These are phyloP conservation scores for Stenodera caucasica DNA, from an alignment of 2,888 invertebrate genomes.

Conservation along the genomic window DNA sequence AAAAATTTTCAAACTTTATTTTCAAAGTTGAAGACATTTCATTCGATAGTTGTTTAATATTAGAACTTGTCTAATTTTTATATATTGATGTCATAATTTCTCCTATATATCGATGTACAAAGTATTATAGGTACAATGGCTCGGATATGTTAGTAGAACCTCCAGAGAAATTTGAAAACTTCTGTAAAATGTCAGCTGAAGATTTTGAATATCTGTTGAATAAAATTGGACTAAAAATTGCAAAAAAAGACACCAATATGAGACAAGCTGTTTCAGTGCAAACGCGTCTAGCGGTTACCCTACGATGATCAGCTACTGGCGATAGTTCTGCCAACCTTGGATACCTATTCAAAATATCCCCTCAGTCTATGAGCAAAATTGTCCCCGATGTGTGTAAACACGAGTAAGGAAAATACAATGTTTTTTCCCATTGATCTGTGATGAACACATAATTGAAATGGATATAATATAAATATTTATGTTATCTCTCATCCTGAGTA, in stretches of 20 bases:
- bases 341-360: constrained; percentile 31
- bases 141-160: constrained; percentile 4
- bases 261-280: constrained; percentile 16
- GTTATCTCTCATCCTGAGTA: no score
- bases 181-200: constrained; percentile 15
- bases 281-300: constrained; percentile 21
- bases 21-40: no score
- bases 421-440: no score
- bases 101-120: no score
- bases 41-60: no score
- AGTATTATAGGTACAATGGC: no score
- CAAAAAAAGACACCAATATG: constrained; percentile 16
- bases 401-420: constrained; percentile 18
- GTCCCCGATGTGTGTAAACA: constrained; percentile 25
- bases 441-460: no score
- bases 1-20: no score
- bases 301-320: constrained; percentile 19
- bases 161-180: constrained; percentile 19
- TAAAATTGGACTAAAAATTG: constrained; percentile 16
- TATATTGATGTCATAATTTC: no score
- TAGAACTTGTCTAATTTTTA: no score
- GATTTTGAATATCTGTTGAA: constrained; percentile 17
- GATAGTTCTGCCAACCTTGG: constrained; percentile 18
- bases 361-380: constrained; percentile 21
- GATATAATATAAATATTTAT: no score